Evolutionary conservation across 2,888 invertebrate species (phyloP), one percentile per base, ranked within the genome.

Genomic region (Philhelius pedissequus): DNA sequence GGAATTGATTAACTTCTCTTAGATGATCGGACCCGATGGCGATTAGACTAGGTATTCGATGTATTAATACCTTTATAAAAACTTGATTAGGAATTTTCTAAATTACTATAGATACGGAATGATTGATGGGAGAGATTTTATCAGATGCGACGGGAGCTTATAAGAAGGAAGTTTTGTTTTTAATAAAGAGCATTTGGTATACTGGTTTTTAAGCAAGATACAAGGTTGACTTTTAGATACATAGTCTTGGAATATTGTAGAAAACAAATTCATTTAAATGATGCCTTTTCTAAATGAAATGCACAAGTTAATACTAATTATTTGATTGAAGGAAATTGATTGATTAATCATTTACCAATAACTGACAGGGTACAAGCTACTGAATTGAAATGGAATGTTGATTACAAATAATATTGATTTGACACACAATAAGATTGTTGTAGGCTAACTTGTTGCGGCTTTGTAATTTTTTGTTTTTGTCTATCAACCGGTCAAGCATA

Each of bases 81-180:
- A 50, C 48, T 73, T 48, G 35, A 71, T 54, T 70, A 66, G 45
- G 64, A 66, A 74, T 66, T 66, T n/a, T 32, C 8, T 70, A 74
- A 78, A 64, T 69, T 68, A 82, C 50, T 54, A 62, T 69, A 54
- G 13, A 6, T 48, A 13, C 3, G 3, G 15, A 48, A 64, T 64
- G 64, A 64, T 64, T 64, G 48, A 64, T 64, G 64, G 48, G 22
- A 48, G 48, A 64, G 64, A 64, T 64, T 64, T 64, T 48, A 64
- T 64, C 64, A 48, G 32, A 45, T 64, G 13, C 22, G 32, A 35
- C 35, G 8, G 45, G 22, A 48, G 20, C 64, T 45, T 64, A 48
- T 60, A 40, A 48, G 20, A 18, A 48, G 20, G 25, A 20, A 32
- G 45, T 62, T 64, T 30, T 64, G 18, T 32, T 27, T 45, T 5